Evolutionary conservation across 2,797 vertebrate genomes (phyloP).

Genomic region (Gastrophryne carolinensis): DNA sequence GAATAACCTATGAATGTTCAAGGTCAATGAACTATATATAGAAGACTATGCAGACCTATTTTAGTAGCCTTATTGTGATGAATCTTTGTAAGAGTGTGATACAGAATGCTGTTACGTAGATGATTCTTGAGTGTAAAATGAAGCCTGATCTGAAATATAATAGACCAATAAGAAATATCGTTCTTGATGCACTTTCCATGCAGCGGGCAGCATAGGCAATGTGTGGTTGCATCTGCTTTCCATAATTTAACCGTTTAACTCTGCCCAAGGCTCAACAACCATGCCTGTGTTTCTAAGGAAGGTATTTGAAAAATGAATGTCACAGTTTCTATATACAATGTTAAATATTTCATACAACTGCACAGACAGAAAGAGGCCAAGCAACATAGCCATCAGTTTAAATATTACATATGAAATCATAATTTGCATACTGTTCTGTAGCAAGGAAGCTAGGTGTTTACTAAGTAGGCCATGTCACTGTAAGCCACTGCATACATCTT

Average conservation of each 20-base stretch:
- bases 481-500: not conserved
- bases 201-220: not conserved
- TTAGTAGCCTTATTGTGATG: not conserved
- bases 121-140: not conserved
- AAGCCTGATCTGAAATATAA: not conserved
- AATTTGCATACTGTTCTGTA: not conserved
- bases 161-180: slow-evolving; percentile 1
- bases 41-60: not conserved
- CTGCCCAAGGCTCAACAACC: not conserved
- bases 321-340: not conserved
- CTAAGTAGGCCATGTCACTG: not conserved
- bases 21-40: too few relatives aligned
- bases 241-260: not conserved
- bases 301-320: slow-evolving; percentile 28
- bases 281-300: slow-evolving; percentile 16
- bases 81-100: not conserved
- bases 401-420: not conserved
- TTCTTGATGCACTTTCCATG: not conserved
- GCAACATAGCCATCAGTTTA: not conserved
- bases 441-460: not conserved
- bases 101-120: not conserved
- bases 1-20: too few relatives aligned
- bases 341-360: not conserved
- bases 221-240: not conserved
- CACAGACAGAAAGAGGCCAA: not conserved